Evolutionary conservation across 2,888 invertebrate species (phyloP).

Genomic region (Cremastinae sp.): DNA sequence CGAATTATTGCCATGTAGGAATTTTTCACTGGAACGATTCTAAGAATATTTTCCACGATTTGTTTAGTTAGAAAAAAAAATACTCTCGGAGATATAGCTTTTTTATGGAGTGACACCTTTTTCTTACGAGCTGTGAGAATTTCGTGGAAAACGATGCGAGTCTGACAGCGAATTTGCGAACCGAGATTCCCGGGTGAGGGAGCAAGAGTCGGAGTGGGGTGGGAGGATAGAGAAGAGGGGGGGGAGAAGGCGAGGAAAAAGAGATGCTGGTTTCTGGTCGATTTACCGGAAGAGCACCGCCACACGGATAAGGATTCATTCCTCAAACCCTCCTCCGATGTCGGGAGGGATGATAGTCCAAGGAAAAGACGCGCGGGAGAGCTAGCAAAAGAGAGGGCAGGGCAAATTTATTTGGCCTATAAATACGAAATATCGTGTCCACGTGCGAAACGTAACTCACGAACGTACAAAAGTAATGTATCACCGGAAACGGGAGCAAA

Average conservation of each 20-base stretch:
- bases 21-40: too few relatives aligned
- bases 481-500: constrained; percentile 56
- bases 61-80: too few relatives aligned
- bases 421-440: constrained; percentile 65
- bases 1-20: too few relatives aligned
- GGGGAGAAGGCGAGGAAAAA: neutral
- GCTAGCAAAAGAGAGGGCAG: constrained; percentile 53
- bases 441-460: constrained; percentile 63
- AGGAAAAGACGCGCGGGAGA: constrained; percentile 49
- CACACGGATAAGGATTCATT: constrained; percentile 45
- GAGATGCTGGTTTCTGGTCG: constrained; percentile 37
- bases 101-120: neutral
- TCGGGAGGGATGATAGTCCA: constrained; percentile 39
- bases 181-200: constrained; percentile 5
- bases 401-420: constrained; percentile 65
- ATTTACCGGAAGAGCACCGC: constrained; percentile 39
- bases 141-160: neutral
- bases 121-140: neutral
- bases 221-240: neutral
- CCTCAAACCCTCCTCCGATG: constrained; percentile 16
- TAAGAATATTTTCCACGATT: too few relatives aligned
- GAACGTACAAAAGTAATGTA: constrained; percentile 61
- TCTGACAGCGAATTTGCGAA: constrained; percentile 30
- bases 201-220: too few relatives aligned
- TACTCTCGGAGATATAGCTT: too few relatives aligned